phyloP scores from a whole-genome alignment of 2,797 vertebrate species.

The Typhlichthys eigenmanni region DNA sequence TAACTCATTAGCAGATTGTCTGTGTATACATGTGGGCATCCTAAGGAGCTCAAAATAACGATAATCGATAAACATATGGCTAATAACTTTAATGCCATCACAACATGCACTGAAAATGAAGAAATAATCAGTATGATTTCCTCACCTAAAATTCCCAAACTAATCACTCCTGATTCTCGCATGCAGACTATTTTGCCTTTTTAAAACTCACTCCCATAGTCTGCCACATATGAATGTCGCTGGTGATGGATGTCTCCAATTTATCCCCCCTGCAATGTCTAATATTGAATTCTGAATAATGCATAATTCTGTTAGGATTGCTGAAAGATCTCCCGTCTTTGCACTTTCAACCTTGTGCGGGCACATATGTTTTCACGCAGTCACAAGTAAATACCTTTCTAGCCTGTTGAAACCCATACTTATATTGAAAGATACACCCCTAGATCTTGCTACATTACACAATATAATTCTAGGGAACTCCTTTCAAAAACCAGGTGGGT shows the following conservation, averaged over 20 bases:
- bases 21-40: slow-evolving; percentile 28
- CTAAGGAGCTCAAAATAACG: slow-evolving; percentile 40
- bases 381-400: background rate
- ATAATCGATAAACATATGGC: slow-evolving; percentile 51
- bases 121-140: slow-evolving; percentile 69
- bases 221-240: slow-evolving; percentile 59
- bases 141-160: slow-evolving; percentile 64
- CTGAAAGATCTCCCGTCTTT: slow-evolving; percentile 28
- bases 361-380: slow-evolving; percentile 12
- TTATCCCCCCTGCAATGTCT: slow-evolving; percentile 67
- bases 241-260: slow-evolving; percentile 78
- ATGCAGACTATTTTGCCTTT: slow-evolving; percentile 47
- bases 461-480: too few species aligned
- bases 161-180: slow-evolving; percentile 58
- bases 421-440: too few species aligned
- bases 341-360: background rate
- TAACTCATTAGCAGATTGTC: slow-evolving; percentile 26
- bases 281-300: slow-evolving; percentile 78
- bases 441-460: too few species aligned
- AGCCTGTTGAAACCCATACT: too few species aligned
- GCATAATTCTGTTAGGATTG: slow-evolving; percentile 63
- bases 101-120: slow-evolving; percentile 57
- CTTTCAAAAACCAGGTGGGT: too few species aligned
- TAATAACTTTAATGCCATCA: slow-evolving; percentile 67
- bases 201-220: slow-evolving; percentile 64